Evolutionary conservation across 2,888 invertebrate species (phyloP).

Genomic region (Neoitamus cyanurus): DNA sequence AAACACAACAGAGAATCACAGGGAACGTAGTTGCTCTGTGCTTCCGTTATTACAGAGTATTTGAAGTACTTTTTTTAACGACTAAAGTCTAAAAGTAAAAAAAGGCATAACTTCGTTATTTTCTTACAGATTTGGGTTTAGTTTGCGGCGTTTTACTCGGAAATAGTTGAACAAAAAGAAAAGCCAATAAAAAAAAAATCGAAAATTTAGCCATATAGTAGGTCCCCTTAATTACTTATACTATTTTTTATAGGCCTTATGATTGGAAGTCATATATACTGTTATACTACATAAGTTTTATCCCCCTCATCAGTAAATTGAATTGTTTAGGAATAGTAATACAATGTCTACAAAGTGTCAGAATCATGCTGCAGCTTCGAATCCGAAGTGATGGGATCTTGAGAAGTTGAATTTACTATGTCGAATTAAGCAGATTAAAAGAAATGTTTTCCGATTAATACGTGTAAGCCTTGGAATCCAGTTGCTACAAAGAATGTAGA

Average conservation of each 20-base stretch:
- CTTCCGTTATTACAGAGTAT: too few species aligned
- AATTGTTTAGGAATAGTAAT: slow-evolving; percentile 72
- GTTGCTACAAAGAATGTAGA: slow-evolving; percentile 79
- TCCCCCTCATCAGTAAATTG: slow-evolving; percentile 77
- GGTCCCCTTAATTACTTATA: slow-evolving; percentile 75
- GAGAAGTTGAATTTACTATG: slow-evolving; percentile 69
- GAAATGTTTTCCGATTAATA: slow-evolving; percentile 73
- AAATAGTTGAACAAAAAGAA: too few species aligned
- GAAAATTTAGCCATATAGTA: too few species aligned
- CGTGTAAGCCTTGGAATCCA: slow-evolving; percentile 82
- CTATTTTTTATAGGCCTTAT: slow-evolving; percentile 71
- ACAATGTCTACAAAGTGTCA: slow-evolving; percentile 78
- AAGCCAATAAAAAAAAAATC: too few species aligned
- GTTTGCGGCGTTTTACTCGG: too few species aligned
- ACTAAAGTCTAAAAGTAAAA: too few species aligned
- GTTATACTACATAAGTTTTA: slow-evolving; percentile 60
- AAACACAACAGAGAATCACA: too few species aligned
- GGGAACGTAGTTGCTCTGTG: too few species aligned
- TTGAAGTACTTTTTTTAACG: too few species aligned
- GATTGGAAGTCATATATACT: slow-evolving; percentile 80
- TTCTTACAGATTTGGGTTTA: too few species aligned
- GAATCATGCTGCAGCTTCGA: slow-evolving; percentile 76
- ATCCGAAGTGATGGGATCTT: slow-evolving; percentile 71
- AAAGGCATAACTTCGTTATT: too few species aligned
- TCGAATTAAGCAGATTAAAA: slow-evolving; percentile 69